These are phyloP conservation scores for Tenthredo livida DNA, from an alignment of 2,888 invertebrate species.

Conservation along the genomic window DNA sequence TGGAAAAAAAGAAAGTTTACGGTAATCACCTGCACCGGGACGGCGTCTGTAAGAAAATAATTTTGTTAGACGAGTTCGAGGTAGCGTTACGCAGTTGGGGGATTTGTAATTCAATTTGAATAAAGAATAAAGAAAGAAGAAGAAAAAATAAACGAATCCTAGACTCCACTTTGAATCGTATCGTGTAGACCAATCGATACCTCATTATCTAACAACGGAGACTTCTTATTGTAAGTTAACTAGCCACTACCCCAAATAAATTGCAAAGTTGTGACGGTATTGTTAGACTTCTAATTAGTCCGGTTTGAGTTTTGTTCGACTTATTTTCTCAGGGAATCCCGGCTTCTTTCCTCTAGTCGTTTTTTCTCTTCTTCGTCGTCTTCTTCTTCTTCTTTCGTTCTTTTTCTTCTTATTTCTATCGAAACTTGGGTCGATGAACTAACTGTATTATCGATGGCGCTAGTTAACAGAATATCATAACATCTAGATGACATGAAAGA, in stretches of 20 bases:
- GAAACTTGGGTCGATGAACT: not conserved
- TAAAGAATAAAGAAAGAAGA: not conserved
- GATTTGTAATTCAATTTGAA: not conserved
- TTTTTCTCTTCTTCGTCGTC: not conserved
- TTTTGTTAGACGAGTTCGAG: constrained; percentile 9
- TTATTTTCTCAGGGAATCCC: not conserved
- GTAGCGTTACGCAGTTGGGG: not conserved
- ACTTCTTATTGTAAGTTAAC: not conserved
- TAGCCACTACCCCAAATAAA: constrained; percentile 1
- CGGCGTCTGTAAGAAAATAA: constrained; percentile 14
- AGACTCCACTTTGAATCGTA: not conserved
- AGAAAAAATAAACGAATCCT: not conserved
- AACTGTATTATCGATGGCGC: not conserved
- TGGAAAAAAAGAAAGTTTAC: not conserved
- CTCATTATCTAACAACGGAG: constrained; percentile 12
- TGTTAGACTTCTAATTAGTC: constrained; percentile 12
- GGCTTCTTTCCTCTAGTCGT: not conserved
- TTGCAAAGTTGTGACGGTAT: constrained; percentile 12
- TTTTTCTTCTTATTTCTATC: not conserved
- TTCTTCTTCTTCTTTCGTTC: not conserved
- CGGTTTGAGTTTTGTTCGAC: not conserved
- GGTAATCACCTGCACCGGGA: constrained; percentile 2
- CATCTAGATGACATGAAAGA: not conserved
- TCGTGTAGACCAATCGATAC: not conserved
- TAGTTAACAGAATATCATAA: not conserved